Evolutionary conservation across 2,888 invertebrate genomes (phyloP).

Genomic region (Pardosa pseudoannulata): DNA sequence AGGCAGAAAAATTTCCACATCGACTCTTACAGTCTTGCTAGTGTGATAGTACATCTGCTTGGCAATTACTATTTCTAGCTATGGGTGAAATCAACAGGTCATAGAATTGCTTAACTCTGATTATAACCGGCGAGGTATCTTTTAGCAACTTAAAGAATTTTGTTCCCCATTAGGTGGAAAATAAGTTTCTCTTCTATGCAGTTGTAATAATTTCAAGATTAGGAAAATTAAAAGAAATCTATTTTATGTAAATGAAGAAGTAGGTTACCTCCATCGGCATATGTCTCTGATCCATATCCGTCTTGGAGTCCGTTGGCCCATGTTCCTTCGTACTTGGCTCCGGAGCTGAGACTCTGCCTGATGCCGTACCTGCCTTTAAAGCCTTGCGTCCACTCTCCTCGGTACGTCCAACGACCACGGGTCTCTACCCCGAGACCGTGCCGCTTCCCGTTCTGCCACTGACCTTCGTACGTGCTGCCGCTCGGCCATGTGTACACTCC

Average conservation of each 20-base stretch:
- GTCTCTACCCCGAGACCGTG: constrained; percentile 98
- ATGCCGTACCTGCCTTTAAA: constrained; percentile 99
- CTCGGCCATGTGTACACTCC: constrained; percentile 99
- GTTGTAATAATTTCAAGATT: too few relatives aligned
- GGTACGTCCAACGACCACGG: constrained; percentile 96
- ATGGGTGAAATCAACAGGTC: too few relatives aligned
- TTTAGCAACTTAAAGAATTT: too few relatives aligned
- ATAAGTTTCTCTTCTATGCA: too few relatives aligned
- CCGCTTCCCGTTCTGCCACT: constrained; percentile 99
- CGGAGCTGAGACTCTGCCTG: constrained; percentile 90
- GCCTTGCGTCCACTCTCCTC: constrained; percentile 99
- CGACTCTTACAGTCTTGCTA: too few relatives aligned
- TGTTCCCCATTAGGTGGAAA: too few relatives aligned
- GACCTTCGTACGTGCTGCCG: constrained; percentile 97
- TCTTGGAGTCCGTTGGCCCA: constrained; percentile 99
- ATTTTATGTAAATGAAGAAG: background rate
- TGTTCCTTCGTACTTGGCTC: constrained; percentile 97
- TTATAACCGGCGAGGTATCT: too few relatives aligned
- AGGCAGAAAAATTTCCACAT: too few relatives aligned
- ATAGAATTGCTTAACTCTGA: too few relatives aligned
- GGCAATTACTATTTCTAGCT: too few relatives aligned
- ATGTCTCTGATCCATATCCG: constrained; percentile 99
- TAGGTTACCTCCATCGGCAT: constrained; percentile 94
- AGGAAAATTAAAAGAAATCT: too few relatives aligned
- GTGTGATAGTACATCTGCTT: too few relatives aligned